These are phyloP conservation scores for Thunnus thynnus DNA, from an alignment of 2,113 vertebrate genomes.

Conservation along the genomic window DNA sequence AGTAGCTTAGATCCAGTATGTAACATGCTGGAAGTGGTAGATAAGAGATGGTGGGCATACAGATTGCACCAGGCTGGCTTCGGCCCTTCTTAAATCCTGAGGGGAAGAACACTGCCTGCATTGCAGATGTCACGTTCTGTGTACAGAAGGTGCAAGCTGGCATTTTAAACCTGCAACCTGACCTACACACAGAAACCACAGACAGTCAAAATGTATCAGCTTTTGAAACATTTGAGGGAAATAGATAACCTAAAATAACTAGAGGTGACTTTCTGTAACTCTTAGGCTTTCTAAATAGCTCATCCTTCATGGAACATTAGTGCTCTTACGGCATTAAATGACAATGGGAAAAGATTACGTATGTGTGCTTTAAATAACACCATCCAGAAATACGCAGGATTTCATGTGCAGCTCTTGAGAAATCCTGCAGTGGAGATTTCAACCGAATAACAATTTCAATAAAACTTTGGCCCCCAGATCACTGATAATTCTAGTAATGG, in stretches of 20 bases:
- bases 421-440: not conserved
- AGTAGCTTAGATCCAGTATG: slow-evolving; percentile 32
- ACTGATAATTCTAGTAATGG: slow-evolving; percentile 7
- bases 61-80: slow-evolving; percentile 46
- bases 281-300: slow-evolving; percentile 25
- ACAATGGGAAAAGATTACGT: slow-evolving; percentile 34
- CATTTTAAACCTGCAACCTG: slow-evolving; percentile 20
- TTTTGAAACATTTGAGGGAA: not conserved
- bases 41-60: slow-evolving; percentile 66
- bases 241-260: not conserved
- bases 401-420: not conserved
- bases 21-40: slow-evolving; percentile 65
- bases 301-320: slow-evolving; percentile 52
- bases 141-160: slow-evolving; percentile 17
- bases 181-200: slow-evolving; percentile 20
- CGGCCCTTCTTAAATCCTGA: slow-evolving; percentile 40
- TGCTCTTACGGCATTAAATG: slow-evolving; percentile 26
- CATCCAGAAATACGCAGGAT: not conserved
- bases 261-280: slow-evolving; percentile 16
- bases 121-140: slow-evolving; percentile 31
- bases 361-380: slow-evolving; percentile 47
- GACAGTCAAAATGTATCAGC: not conserved
- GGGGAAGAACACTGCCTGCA: slow-evolving; percentile 31
- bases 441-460: not conserved
- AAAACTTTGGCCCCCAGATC: not conserved